Conservation (phyloP, 92 coral and sea anemone genomes). For the Phenganax subtilis region DNA sequence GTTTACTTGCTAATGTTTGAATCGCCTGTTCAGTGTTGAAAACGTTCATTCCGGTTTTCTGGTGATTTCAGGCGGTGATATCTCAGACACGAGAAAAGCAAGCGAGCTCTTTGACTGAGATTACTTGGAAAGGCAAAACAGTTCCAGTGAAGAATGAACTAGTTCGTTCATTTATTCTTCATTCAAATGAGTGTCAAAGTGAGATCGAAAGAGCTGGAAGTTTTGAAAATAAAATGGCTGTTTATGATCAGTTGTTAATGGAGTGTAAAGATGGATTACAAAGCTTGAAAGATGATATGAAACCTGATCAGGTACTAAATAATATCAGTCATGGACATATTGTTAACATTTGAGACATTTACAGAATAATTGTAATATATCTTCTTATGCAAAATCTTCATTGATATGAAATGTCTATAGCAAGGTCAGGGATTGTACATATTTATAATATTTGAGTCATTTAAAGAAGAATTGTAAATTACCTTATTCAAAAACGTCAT, state of each 20-base stretch:
- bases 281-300: conserved; percentile 85
- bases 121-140: conserved; percentile 78
- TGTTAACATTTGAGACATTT: not conserved
- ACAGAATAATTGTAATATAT: not conserved
- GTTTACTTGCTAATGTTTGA: no score
- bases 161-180: conserved; percentile 89
- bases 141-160: conserved; percentile 91
- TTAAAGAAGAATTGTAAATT: not conserved
- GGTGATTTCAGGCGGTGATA: conserved; percentile 65
- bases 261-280: conserved; percentile 98
- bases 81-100: conserved; percentile 97
- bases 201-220: conserved; percentile 83
- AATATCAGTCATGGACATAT: not conserved
- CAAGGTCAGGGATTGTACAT: not conserved
- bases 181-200: conserved; percentile 76
- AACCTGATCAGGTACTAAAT: conserved; percentile 59
- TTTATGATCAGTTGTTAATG: conserved; percentile 89
- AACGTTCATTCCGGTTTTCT: not conserved
- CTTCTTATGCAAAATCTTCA: no score
- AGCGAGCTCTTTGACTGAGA: conserved; percentile 89
- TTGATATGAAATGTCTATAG: no score
- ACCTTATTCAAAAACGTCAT: no score
- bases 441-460: not conserved
- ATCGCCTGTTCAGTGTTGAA: no score
- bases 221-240: conserved; percentile 76